Evolutionary conservation across 2,888 invertebrate species (phyloP).

Genomic region (Carpatolechia fugitivella): DNA sequence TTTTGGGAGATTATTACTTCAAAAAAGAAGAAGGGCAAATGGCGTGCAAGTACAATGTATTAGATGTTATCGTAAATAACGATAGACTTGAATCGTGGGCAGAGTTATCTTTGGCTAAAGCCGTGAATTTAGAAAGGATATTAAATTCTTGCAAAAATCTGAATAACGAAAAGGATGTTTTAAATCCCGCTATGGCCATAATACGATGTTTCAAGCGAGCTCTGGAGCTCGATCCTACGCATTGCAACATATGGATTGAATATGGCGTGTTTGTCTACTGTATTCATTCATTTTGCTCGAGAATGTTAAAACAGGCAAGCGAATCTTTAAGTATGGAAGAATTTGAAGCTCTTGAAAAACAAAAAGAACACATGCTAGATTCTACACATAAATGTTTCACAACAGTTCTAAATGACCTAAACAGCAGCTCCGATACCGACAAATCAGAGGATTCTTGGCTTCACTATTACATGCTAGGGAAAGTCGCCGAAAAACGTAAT

Average conservation of each 20-base stretch:
- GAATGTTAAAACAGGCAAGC: constrained; percentile 89
- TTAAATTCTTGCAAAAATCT: constrained; percentile 85
- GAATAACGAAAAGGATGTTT: constrained; percentile 80
- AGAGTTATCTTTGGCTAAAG: constrained; percentile 89
- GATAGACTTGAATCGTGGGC: constrained; percentile 95
- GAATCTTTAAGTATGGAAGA: constrained; percentile 86
- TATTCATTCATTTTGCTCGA: constrained; percentile 93
- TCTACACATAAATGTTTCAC: constrained; percentile 89
- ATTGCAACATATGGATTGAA: constrained; percentile 92
- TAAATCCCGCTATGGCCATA: constrained; percentile 85
- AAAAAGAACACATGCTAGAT: constrained; percentile 88
- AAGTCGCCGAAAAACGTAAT: constrained; percentile 93
- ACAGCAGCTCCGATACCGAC: constrained; percentile 72
- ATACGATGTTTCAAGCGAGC: constrained; percentile 90
- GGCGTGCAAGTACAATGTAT: constrained; percentile 89
- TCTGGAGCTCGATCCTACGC: constrained; percentile 85
- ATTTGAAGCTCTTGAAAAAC: constrained; percentile 85
- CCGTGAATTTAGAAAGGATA: constrained; percentile 87
- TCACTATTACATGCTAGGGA: constrained; percentile 96
- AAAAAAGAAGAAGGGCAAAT: constrained; percentile 88
- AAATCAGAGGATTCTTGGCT: constrained; percentile 93
- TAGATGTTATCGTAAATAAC: constrained; percentile 90
- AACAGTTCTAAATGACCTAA: constrained; percentile 81
- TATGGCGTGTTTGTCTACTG: constrained; percentile 94
- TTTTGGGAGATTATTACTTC: constrained; percentile 95